Conservation (phyloP, 2,797 vertebrate genomes). For the Oceanodroma leucorhoa region DNA sequence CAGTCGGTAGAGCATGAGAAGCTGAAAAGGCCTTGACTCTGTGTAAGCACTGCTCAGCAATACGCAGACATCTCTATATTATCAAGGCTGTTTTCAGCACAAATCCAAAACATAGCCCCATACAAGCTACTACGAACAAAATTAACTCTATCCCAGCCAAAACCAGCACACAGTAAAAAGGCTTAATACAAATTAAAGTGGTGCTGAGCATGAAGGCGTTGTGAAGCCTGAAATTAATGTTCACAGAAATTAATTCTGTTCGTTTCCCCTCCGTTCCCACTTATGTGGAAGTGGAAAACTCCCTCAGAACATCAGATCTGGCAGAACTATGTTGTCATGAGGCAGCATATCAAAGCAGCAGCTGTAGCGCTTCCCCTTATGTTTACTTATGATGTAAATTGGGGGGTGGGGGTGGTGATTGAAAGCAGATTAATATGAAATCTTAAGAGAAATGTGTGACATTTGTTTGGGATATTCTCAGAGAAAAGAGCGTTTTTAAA, state of each 20-base stretch:
- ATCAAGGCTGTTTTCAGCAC: too few relatives aligned
- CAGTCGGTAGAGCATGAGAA: too few relatives aligned
- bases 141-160: too few relatives aligned
- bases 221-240: neutral
- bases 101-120: too few relatives aligned
- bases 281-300: neutral
- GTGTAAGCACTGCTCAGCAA: too few relatives aligned
- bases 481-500: neutral
- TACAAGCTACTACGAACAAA: too few relatives aligned
- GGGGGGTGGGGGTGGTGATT: accelerated
- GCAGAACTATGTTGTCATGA: neutral
- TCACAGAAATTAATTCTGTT: neutral
- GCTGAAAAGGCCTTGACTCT: too few relatives aligned
- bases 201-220: neutral
- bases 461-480: neutral
- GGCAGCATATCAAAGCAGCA: neutral
- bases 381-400: neutral
- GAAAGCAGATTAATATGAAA: neutral
- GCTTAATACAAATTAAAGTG: neutral
- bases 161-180: neutral
- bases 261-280: neutral
- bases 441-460: neutral
- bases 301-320: neutral
- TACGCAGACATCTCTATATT: too few relatives aligned
- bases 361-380: neutral